Percentiles rank a stretch among this genome's conserved stretches.
These are phyloP conservation scores for Phaetusa simplex DNA, from an alignment of 2,113 vertebrate species.

Conservation along the genomic window DNA sequence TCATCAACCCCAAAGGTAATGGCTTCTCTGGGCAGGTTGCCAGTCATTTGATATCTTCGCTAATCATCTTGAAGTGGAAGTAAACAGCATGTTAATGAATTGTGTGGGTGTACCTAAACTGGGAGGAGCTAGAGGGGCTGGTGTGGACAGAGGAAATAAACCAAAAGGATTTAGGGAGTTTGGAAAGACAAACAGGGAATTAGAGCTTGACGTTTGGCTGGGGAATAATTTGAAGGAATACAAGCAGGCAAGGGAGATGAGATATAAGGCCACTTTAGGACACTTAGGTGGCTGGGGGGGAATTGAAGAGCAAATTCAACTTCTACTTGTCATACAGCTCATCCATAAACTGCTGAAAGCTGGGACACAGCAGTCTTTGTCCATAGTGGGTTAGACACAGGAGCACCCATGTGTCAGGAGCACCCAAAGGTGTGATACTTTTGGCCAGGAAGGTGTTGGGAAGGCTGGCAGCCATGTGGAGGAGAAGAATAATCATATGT, in stretches of 20 bases:
- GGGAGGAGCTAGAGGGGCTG: not conserved
- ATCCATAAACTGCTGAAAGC: not conserved
- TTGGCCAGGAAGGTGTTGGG: not conserved
- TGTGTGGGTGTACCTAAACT: not conserved
- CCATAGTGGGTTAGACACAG: not conserved
- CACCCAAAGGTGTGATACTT: not conserved
- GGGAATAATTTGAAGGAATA: not conserved
- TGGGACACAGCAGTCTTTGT: not conserved
- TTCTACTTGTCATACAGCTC: not conserved
- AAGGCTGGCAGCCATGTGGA: not conserved
- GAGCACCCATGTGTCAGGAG: not conserved
- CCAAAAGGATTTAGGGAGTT: not conserved
- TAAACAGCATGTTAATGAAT: constrained; percentile 43
- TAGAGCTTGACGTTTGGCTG: not conserved
- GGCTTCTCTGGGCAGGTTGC: constrained; percentile 26
- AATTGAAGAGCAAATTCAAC: not conserved
- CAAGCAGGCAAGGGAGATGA: not conserved
- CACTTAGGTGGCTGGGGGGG: not conserved
- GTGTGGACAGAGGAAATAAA: not conserved
- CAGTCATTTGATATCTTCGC: not conserved
- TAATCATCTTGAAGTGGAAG: constrained; percentile 30
- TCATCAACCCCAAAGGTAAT: constrained; percentile 29
- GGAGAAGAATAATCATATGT: not conserved
- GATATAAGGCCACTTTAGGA: not conserved
- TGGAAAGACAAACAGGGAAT: not conserved